These are phyloP conservation scores for Drosophila malerkotliana DNA, from an alignment of 1,140 invertebrate species.

Conservation along the genomic window DNA sequence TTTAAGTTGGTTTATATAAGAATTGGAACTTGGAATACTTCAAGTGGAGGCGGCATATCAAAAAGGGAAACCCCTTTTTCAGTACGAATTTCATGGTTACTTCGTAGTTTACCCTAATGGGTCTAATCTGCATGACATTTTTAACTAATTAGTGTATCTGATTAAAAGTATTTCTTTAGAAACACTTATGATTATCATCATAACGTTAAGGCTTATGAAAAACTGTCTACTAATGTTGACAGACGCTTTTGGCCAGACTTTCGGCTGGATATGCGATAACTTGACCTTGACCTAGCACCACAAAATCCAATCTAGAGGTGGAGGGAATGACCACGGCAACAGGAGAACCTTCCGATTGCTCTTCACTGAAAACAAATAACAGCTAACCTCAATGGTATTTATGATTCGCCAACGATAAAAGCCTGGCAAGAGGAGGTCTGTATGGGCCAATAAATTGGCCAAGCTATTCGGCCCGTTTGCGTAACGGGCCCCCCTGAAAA, in stretches of 20 bases:
- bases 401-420: slow-evolving; percentile 25
- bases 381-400: slow-evolving; percentile 37
- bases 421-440: slow-evolving; percentile 25
- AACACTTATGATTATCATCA: slow-evolving; percentile 1
- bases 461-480: slow-evolving; percentile 9
- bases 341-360: slow-evolving; percentile 13
- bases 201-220: not conserved
- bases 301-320: slow-evolving; percentile 37
- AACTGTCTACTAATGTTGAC: slow-evolving; percentile 50
- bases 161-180: not conserved
- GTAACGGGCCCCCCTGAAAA: slow-evolving; percentile 36
- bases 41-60: slow-evolving; percentile 15
- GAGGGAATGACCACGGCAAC: slow-evolving; percentile 35
- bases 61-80: slow-evolving; percentile 1
- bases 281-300: slow-evolving; percentile 69
- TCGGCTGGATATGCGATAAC: slow-evolving; percentile 37
- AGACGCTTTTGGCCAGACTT: slow-evolving; percentile 19
- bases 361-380: slow-evolving; percentile 22
- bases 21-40: slow-evolving; percentile 25
- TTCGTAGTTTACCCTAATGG: not conserved
- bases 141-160: not conserved
- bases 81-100: not conserved
- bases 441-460: slow-evolving; percentile 32
- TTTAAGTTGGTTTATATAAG: slow-evolving; percentile 8
- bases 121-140: too few species aligned